A percentile compares a stretch with the other conserved stretches of the same genome.
Conservation (phyloP, 2,888 invertebrate genomes). For the Galerucella pusilla region DNA sequence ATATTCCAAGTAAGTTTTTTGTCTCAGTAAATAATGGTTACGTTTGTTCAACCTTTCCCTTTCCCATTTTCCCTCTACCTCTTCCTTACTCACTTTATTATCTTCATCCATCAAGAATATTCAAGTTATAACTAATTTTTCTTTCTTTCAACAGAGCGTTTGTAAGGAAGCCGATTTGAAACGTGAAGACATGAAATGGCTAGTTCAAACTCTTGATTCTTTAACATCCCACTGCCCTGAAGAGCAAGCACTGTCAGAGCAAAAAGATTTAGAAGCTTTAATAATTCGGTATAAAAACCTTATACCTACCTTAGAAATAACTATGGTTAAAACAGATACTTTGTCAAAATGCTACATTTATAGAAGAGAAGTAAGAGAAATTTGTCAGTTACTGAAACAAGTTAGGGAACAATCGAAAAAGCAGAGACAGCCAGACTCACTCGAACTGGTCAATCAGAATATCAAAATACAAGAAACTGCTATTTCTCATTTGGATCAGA, state of each 20-base stretch:
- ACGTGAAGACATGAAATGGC: slow-evolving; percentile 95
- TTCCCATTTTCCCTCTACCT: too few species aligned
- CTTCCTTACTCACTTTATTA: too few species aligned
- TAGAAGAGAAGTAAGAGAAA: slow-evolving; percentile 87
- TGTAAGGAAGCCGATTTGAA: slow-evolving; percentile 91
- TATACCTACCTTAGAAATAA: slow-evolving; percentile 91
- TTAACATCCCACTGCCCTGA: slow-evolving; percentile 86
- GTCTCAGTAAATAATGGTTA: too few species aligned
- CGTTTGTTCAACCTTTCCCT: too few species aligned
- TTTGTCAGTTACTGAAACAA: slow-evolving; percentile 80
- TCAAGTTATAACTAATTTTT: background rate
- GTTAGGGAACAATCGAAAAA: slow-evolving; percentile 80
- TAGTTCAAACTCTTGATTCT: slow-evolving; percentile 90
- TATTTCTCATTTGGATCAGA: slow-evolving; percentile 84
- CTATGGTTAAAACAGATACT: slow-evolving; percentile 92
- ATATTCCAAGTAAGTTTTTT: slow-evolving; percentile 82
- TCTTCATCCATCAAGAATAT: too few species aligned
- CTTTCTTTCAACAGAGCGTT: slow-evolving; percentile 73
- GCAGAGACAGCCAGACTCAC: slow-evolving; percentile 74
- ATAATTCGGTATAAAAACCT: slow-evolving; percentile 90
- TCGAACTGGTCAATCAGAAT: slow-evolving; percentile 79
- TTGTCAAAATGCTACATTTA: slow-evolving; percentile 94
- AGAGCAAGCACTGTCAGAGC: slow-evolving; percentile 82
- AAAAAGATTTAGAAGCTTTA: slow-evolving; percentile 82
- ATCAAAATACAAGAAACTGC: slow-evolving; percentile 86